Evolutionary conservation across 2,888 invertebrate species (phyloP).

Genomic region (Drosophila demipolita): DNA sequence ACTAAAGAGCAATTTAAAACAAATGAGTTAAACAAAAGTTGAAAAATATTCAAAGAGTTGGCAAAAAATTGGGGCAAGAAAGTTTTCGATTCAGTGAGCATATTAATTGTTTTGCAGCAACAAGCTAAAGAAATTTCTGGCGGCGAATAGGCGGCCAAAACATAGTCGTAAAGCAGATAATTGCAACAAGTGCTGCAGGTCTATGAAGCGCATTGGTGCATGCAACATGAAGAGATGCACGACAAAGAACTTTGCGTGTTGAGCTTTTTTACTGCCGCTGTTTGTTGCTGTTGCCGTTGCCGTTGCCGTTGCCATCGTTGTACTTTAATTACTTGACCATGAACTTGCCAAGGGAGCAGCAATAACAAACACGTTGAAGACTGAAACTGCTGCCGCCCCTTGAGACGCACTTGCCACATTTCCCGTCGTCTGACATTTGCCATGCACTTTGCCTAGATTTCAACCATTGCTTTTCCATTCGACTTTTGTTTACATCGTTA

Average conservation of each 20-base stretch:
- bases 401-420: constrained; percentile 8
- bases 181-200: constrained; percentile 49
- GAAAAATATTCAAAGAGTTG: not conserved
- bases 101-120: constrained; percentile 27
- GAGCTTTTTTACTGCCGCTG: constrained; percentile 18
- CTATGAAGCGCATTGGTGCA: constrained; percentile 58
- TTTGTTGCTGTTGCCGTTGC: constrained; percentile 13
- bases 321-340: constrained; percentile 53
- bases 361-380: constrained; percentile 1
- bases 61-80: not conserved
- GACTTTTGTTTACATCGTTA: constrained; percentile 59
- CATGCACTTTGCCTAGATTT: constrained; percentile 32
- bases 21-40: not conserved
- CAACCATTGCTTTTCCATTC: constrained; percentile 11
- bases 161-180: constrained; percentile 28
- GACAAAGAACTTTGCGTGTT: constrained; percentile 35
- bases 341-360: constrained; percentile 47
- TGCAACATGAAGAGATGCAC: constrained; percentile 50
- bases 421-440: constrained; percentile 33
- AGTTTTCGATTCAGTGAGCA: constrained; percentile 25
- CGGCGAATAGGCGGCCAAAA: constrained; percentile 7
- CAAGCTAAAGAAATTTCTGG: not conserved
- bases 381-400: constrained; percentile 1
- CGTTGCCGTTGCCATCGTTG: not conserved
- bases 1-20: not conserved